phyloP scores from a whole-genome alignment of 2,113 vertebrate species.

The Atractosteus spatula region DNA sequence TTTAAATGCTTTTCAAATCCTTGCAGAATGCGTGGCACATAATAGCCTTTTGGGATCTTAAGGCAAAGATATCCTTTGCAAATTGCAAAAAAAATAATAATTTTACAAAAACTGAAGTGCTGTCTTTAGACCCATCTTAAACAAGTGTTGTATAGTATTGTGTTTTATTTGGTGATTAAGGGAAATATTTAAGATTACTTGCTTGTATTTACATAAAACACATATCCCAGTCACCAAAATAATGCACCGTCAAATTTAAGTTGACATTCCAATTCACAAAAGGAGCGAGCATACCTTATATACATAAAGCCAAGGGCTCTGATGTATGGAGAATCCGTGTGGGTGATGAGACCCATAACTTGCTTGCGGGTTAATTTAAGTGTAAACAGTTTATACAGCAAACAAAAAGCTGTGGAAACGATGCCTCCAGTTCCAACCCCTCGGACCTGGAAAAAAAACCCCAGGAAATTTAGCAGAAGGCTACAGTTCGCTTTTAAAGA shows the following conservation, averaged over 20 bases:
- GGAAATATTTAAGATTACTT: no score
- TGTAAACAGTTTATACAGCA: conserved; percentile 97
- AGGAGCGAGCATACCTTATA: conserved; percentile 76
- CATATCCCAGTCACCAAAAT: no score
- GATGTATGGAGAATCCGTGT: conserved; percentile 96
- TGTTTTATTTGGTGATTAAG: no score
- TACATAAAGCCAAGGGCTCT: conserved; percentile 99
- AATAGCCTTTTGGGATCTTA: no score
- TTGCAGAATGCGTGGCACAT: no score
- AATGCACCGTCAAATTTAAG: no score
- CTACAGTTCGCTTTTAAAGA: no score
- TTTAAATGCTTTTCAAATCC: no score
- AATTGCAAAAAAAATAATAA: background rate
- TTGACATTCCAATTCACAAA: no score
- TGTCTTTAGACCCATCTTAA: no score
- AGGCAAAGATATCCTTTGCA: background rate
- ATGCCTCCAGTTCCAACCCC: conserved; percentile 98
- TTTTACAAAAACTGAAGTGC: background rate
- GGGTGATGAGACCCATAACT: conserved; percentile 98
- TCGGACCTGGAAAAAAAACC: conserved; percentile 73
- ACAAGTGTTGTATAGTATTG: background rate
- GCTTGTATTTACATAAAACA: no score
- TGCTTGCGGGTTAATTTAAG: conserved; percentile 97
- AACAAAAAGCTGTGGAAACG: conserved; percentile 95
- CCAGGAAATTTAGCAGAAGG: background rate